Percentiles rank a stretch among this genome's conserved stretches.
Conservation (phyloP, 35 echinoderm and acorn worm genomes). For the Heliocidaris erythrogramma region DNA sequence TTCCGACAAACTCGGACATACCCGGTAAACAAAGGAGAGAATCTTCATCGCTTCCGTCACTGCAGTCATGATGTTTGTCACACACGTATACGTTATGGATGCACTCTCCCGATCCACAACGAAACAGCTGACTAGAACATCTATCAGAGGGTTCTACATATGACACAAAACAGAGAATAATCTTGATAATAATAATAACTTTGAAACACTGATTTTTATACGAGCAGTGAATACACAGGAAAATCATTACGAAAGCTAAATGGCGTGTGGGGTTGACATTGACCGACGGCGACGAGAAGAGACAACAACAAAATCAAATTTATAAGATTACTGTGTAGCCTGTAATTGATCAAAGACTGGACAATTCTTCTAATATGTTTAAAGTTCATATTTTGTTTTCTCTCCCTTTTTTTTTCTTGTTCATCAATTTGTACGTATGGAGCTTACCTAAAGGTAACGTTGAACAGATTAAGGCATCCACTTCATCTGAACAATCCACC, state of each 20-base stretch:
- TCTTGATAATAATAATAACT: not conserved
- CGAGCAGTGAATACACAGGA: no score
- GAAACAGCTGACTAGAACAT: conserved; percentile 58
- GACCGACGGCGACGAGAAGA: no score
- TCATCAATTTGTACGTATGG: not conserved
- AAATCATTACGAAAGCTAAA: no score
- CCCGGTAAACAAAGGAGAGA: not conserved
- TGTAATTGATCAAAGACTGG: no score
- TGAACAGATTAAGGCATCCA: conserved; percentile 64
- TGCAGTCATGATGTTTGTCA: conserved; percentile 77
- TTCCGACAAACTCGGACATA: not conserved
- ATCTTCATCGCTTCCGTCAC: conserved; percentile 82
- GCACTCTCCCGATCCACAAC: conserved; percentile 80
- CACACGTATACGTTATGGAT: conserved; percentile 77
- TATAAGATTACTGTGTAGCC: no score
- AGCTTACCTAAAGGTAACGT: conserved; percentile 50
- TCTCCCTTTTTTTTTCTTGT: no score
- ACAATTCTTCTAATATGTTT: no score
- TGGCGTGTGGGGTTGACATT: no score
- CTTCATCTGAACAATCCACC: not conserved
- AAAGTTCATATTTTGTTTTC: no score
- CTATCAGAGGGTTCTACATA: not conserved
- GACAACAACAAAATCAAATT: no score
- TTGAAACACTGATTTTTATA: not conserved
- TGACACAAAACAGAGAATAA: not conserved